Evolutionary conservation across 2,113 vertebrate genomes (phyloP).

Genomic region (Oryzias curvinotus): DNA sequence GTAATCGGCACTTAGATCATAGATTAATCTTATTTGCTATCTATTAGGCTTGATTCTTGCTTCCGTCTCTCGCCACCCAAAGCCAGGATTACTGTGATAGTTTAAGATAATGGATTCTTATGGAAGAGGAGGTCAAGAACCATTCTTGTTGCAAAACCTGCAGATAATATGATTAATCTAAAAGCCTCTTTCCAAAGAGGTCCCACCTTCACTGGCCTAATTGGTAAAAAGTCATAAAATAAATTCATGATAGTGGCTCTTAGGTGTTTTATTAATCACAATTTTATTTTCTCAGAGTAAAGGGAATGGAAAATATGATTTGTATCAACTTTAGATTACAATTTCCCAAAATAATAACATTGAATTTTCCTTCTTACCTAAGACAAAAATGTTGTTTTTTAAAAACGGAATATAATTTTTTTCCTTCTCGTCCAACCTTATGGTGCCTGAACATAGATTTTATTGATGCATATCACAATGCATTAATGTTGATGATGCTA

Average conservation of each 20-base stretch:
- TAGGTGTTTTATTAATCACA: conserved; percentile 69
- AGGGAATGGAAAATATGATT: conserved; percentile 70
- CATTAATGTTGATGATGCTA: conserved; percentile 55
- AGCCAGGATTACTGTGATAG: conserved; percentile 99
- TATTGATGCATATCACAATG: conserved; percentile 50
- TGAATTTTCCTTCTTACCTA: conserved; percentile 6
- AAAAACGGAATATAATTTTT: conserved; percentile 59
- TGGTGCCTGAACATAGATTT: conserved; percentile 39
- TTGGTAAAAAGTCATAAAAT: conserved; percentile 85
- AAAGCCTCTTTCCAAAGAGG: conserved; percentile 96
- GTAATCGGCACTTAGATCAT: conserved; percentile 99
- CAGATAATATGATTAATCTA: conserved; percentile 99
- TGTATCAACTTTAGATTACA: conserved; percentile 66
- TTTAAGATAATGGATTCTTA: conserved; percentile 99
- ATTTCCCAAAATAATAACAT: conserved; percentile 59
- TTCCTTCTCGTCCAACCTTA: conserved; percentile 65
- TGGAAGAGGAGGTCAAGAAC: conserved; percentile 95
- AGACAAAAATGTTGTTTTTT: conserved; percentile 43
- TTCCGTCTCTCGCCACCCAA: conserved; percentile 94
- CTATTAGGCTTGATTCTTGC: conserved; percentile 99
- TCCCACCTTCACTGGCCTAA: conserved; percentile 90
- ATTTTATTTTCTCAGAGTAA: conserved; percentile 63
- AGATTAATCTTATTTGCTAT: conserved; percentile 99
- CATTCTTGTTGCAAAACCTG: conserved; percentile 96
- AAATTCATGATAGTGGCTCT: conserved; percentile 78